Percentiles rank a stretch among this genome's conserved stretches.
Conservation (phyloP, 2,797 vertebrate species). For the Phaenicophaeus curvirostris region DNA sequence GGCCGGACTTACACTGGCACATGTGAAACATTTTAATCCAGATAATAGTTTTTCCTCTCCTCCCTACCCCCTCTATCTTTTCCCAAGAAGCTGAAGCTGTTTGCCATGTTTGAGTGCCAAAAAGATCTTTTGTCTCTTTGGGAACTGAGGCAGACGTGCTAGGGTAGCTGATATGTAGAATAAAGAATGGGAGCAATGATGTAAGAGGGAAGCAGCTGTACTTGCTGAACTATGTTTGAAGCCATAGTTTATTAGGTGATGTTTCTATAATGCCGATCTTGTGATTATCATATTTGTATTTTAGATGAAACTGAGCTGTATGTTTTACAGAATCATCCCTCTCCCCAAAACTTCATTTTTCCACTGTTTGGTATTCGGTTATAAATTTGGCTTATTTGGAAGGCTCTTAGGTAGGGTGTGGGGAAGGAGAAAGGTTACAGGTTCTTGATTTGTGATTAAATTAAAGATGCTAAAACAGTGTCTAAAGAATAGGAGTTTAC, state of each 20-base stretch:
- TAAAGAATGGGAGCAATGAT: conserved; percentile 57
- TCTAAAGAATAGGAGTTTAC: neutral
- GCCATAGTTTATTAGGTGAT: neutral
- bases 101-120: conserved; percentile 64
- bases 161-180: conserved; percentile 65
- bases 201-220: conserved; percentile 63
- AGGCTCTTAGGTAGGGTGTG: neutral
- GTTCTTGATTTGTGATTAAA: neutral
- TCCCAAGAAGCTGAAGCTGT: conserved; percentile 40
- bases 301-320: neutral
- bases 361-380: neutral
- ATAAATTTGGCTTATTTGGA: neutral
- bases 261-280: neutral
- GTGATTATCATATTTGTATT: neutral
- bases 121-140: conserved; percentile 71
- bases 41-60: neutral
- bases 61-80: conserved; percentile 40
- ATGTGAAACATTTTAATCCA: neutral
- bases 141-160: conserved; percentile 70
- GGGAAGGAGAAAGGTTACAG: neutral
- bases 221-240: conserved; percentile 1
- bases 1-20: neutral
- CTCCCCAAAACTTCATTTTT: neutral
- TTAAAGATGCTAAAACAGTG: neutral
- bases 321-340: neutral